A percentile compares a stretch with the other conserved stretches of the same genome.
Evolutionary conservation across 2,113 vertebrate species (phyloP).

Genomic region (Panurus biarmicus): DNA sequence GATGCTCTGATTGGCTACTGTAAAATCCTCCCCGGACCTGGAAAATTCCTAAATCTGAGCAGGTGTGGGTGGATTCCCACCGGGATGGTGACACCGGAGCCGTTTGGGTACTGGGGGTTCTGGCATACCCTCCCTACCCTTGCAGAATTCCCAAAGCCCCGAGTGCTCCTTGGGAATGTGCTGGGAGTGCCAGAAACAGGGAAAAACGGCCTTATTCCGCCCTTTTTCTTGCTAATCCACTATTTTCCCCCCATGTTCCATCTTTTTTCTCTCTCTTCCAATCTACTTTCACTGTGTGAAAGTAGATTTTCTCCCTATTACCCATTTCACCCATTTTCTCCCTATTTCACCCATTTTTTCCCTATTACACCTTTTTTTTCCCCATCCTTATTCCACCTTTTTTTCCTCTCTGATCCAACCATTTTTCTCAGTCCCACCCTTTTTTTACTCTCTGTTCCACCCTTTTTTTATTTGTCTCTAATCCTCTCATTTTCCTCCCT

Average conservation of each 20-base stretch:
- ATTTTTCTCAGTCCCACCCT: not conserved
- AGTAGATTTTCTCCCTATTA: not conserved
- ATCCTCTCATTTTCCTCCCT: not conserved
- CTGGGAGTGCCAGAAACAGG: fast-evolving
- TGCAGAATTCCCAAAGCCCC: fast-evolving
- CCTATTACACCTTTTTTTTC: no score
- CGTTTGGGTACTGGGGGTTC: fast-evolving
- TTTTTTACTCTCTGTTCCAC: not conserved
- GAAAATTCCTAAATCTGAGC: not conserved
- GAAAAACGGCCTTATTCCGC: not conserved
- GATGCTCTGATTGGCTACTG: fast-evolving
- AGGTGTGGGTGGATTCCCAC: not conserved
- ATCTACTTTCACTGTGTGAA: not conserved
- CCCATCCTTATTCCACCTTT: no score
- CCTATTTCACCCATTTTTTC: no score
- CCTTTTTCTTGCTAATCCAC: not conserved
- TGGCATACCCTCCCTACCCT: no score
- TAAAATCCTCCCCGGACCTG: not conserved
- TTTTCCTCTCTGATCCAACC: not conserved
- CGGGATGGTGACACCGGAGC: fast-evolving
- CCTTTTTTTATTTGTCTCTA: not conserved
- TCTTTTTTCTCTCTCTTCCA: not conserved
- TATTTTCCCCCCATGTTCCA: fast-evolving
- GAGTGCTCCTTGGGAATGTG: fast-evolving
- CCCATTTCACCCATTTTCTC: not conserved